phyloP scores from a whole-genome alignment of 2,797 vertebrate genomes.

The Rhyacichthys aspro region DNA sequence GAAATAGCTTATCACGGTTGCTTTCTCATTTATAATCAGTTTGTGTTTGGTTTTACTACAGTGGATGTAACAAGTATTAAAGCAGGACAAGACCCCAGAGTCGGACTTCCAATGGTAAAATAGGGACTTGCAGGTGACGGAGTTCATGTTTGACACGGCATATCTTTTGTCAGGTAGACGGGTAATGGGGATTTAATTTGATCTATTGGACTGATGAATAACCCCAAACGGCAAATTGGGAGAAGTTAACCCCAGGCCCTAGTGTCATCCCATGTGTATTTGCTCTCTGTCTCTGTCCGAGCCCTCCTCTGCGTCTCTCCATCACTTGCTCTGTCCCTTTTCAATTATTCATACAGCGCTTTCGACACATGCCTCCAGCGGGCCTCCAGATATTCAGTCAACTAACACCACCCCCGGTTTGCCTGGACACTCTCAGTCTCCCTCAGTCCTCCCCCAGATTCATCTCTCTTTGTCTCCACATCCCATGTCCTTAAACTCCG shows the following conservation, averaged over 20 bases:
- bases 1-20: constrained; percentile 64
- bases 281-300: constrained; percentile 25
- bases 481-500: constrained; percentile 9
- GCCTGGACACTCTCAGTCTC: constrained; percentile 31
- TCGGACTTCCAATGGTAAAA: constrained; percentile 10
- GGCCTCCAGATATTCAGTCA: constrained; percentile 56
- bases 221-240: constrained; percentile 29
- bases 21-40: no score
- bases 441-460: constrained; percentile 27
- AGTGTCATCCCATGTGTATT: constrained; percentile 34
- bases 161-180: constrained; percentile 24
- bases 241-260: constrained; percentile 13
- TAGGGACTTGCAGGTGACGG: constrained; percentile 1
- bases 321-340: constrained; percentile 37
- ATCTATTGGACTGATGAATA: constrained; percentile 40
- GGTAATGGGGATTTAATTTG: constrained; percentile 34
- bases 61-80: constrained; percentile 36
- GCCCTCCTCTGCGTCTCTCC: constrained; percentile 11
- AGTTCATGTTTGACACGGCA: constrained; percentile 19
- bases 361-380: constrained; percentile 53
- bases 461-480: constrained; percentile 21
- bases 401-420: constrained; percentile 36
- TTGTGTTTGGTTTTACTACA: constrained; percentile 68
- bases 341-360: constrained; percentile 60
- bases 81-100: constrained; percentile 30